These are phyloP conservation scores for Pyrgilauda ruficollis DNA, from an alignment of 2,113 vertebrate species.

Conservation along the genomic window DNA sequence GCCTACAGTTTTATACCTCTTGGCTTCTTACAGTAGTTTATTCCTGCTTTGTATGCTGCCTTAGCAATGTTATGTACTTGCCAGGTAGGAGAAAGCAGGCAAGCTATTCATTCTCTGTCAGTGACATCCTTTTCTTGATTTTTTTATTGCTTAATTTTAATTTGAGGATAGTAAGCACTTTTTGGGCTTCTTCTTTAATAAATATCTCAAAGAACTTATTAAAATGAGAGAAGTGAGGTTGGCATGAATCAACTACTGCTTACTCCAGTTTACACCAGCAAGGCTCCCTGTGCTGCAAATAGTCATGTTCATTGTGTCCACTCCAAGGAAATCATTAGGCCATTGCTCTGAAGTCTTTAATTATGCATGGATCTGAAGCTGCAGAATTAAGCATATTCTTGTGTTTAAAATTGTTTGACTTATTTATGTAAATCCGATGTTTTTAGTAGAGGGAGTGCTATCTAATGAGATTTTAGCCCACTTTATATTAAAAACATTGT, in stretches of 20 bases:
- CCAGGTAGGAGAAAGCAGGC: neutral
- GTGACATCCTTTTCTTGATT: neutral
- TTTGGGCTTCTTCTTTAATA: neutral
- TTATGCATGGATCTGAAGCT: neutral
- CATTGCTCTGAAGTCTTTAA: neutral
- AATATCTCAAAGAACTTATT: neutral
- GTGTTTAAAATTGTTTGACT: neutral
- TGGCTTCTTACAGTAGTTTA: neutral
- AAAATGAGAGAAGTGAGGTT: neutral
- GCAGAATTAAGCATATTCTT: neutral
- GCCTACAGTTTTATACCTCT: neutral
- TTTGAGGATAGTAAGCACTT: neutral
- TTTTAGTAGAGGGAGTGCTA: neutral
- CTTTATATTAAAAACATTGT: neutral
- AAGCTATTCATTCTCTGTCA: neutral
- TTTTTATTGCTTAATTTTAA: neutral
- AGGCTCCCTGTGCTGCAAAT: neutral
- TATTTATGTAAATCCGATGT: neutral
- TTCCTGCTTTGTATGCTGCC: neutral
- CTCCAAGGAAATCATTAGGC: neutral
- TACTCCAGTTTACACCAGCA: neutral
- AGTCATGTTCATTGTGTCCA: neutral
- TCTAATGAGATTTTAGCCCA: neutral
- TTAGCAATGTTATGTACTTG: neutral
- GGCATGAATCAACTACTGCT: neutral